These are phyloP conservation scores for Micromussa lordhowensis DNA, from an alignment of 92 coral and sea anemone genomes.

Conservation along the genomic window DNA sequence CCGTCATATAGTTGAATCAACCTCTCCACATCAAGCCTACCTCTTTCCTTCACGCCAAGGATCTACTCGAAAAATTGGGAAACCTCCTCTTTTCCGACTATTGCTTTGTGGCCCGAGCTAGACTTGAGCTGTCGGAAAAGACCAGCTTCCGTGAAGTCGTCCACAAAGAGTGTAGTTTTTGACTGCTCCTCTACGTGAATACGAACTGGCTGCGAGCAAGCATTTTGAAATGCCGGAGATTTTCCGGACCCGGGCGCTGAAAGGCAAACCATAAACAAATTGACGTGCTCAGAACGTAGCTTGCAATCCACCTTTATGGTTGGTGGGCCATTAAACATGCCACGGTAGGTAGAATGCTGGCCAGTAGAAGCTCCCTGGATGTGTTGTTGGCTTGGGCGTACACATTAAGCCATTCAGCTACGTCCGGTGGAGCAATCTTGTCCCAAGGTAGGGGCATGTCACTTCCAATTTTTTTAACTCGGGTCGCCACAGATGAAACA, in stretches of 20 bases:
- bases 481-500: no score
- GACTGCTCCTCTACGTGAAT: no score
- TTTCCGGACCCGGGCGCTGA: background rate
- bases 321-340: background rate
- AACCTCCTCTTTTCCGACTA: slow-evolving; percentile 30
- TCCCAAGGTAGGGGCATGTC: no score
- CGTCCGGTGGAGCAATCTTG: no score
- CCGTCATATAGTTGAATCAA: slow-evolving; percentile 35
- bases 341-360: background rate
- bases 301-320: background rate
- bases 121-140: slow-evolving; percentile 1
- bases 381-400: no score
- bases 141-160: background rate
- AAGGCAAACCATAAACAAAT: background rate
- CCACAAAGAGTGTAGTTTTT: no score
- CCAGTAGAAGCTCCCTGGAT: no score
- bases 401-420: no score
- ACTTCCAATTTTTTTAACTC: no score
- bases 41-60: slow-evolving; percentile 33
- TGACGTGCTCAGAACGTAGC: background rate
- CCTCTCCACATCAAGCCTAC: slow-evolving; percentile 39
- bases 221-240: background rate
- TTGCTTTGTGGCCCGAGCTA: no score
- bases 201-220: background rate
- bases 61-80: slow-evolving; percentile 45